Evolutionary conservation across 2,797 vertebrate species (phyloP), one percentile per base, ranked within the genome.

Genomic region (Coccyzus lansbergi): DNA sequence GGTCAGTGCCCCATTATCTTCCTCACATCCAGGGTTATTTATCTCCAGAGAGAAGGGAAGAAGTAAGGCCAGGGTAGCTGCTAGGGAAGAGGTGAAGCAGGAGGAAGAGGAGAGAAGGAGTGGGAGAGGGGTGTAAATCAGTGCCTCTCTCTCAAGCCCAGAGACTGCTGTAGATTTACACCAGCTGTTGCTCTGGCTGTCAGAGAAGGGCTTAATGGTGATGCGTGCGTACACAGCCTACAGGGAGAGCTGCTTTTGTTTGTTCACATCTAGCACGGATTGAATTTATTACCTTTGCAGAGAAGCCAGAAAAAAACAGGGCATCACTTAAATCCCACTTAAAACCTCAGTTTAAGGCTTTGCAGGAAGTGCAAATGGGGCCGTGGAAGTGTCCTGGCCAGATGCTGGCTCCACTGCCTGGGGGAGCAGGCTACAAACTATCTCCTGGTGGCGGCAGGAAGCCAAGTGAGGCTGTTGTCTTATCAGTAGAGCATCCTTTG

Each of bases 221-320:
- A 76, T 91, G 48, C 4, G 0, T 60, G 56, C 69, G 24, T 10
- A 64, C 70, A 58, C 4, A 83, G 84, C 64, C 91, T 92, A 58
- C 38, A 63, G 69, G 77, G 49, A 94, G 70, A 95, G 78, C 81
- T 90, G 78, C 90, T 96, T 86, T 89, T 89, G 89, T 94, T 91
- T 94, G 83, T 84, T 83, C 53, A 25, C 68, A 82, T 93, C 77
- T 79, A 81, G 59, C 63, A 76, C 52, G 59, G 59, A 19, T 9
- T 92, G 67, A 72, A 91, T 94, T 96, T 90, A 86, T 71, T 89
- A 82, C 85, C 51, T 70, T 69, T 89, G 72, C 89, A 90, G 69
- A 92, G 40, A 15, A 55, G 76, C 60, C 81, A 90, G 83, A 52
- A 81, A 85, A 92, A 85, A 33, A 20, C 65, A 78, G 65, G 52